Evolutionary conservation across 2,888 invertebrate species (phyloP), one percentile per base, ranked within the genome.

Genomic region (Drosophila colorata): DNA sequence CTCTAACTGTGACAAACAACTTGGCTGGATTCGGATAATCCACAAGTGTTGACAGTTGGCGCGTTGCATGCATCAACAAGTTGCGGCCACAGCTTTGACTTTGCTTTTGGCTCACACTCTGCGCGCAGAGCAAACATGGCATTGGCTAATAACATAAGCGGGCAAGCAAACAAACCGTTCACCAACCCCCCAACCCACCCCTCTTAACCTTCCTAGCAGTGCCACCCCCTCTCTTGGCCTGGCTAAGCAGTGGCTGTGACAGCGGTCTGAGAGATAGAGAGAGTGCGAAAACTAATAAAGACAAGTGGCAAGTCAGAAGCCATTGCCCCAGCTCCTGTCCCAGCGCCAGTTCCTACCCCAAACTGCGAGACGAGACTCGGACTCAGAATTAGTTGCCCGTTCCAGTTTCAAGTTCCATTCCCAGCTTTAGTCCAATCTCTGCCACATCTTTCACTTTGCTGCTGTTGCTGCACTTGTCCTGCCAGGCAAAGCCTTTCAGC

Each of bases 281-380:
- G 59, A 71, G 67, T 80, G 71, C 83, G 75, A 82, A 87, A 87
- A 86, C 88, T 86, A 86, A 86, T 86, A 86, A 86, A 86, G 88
- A 86, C 85, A 88, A 86, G 85, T 86, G 87, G 85, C 85, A 79
- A 87, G 86, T 85, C 86, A 77, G 74, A 67, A 74, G 80, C 87
- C 72, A 69, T 69, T 73, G 69, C 64, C 73, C 68, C 72, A 64
- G 13, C 67, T 41, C 28, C 47, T 23, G 1, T 11, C 31, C 35
- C 37, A 20, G 25, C 14, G 4, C 18, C 18, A 9, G 37, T 18
- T 7, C 7, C 14, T 18, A 5, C 16, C 11, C 16, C 55, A 16
- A 43, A 43, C n/a, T 8, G 28, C 4, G 13, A 6, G 41, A 38
- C 4, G 13, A 6, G 41, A 38, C 41, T 44, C 56, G 0, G 14